Conservation (phyloP, 2,797 vertebrate genomes). For the Parauchenoglanis ngamensis region DNA sequence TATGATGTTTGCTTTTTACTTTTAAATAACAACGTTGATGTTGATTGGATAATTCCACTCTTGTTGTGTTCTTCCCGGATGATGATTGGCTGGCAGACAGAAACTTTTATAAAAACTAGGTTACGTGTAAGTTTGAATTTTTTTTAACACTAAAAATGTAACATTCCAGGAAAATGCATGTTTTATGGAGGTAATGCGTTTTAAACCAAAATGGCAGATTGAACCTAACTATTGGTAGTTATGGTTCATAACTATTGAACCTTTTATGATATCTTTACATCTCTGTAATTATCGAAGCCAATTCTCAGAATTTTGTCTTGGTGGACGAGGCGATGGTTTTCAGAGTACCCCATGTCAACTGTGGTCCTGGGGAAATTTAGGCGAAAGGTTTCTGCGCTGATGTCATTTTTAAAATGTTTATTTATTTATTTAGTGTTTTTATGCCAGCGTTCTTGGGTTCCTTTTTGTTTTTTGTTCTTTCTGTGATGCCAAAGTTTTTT, state of each 20-base stretch:
- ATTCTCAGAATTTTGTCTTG: not conserved
- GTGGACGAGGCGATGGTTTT: not conserved
- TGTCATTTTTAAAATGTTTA: constrained; percentile 56
- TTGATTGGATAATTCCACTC: not conserved
- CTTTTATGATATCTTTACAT: not conserved
- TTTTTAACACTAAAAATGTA: not conserved
- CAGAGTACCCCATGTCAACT: not conserved
- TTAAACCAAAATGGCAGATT: not conserved
- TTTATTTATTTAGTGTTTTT: constrained; percentile 19
- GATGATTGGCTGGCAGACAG: not conserved
- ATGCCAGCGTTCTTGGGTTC: constrained; percentile 64
- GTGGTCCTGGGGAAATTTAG: constrained; percentile 48
- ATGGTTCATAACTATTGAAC: no score
- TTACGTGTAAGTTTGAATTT: not conserved
- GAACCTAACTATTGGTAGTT: not conserved
- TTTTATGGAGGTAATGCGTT: not conserved
- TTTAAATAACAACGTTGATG: no score
- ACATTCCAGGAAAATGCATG: not conserved
- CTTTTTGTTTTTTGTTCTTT: constrained; percentile 59
- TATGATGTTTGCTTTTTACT: not conserved
- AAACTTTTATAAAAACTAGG: not conserved
- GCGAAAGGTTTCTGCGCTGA: constrained; percentile 50
- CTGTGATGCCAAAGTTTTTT: constrained; percentile 62
- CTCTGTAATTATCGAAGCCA: not conserved
- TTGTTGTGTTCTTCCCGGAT: not conserved